Percentiles rank a stretch among this genome's conserved stretches.
These are phyloP conservation scores for Clarias fuscus DNA, from an alignment of 2,797 vertebrate genomes.

Conservation along the genomic window DNA sequence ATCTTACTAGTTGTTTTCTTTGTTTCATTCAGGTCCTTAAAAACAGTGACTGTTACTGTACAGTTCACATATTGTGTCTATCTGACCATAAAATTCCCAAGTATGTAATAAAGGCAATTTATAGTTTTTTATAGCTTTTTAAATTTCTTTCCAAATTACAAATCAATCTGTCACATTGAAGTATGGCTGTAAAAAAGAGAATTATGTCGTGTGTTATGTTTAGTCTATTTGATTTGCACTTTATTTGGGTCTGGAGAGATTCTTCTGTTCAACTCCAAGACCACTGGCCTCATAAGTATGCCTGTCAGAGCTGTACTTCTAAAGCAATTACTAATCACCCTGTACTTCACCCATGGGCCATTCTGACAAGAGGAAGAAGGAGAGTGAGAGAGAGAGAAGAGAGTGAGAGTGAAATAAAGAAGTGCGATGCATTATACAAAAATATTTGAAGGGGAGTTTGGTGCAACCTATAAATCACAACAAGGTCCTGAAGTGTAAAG, in stretches of 20 bases:
- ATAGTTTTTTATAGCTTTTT: not conserved
- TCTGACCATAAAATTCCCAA: too few species aligned
- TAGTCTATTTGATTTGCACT: not conserved
- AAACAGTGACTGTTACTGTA: too few species aligned
- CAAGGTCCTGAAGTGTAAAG: conserved; percentile 29
- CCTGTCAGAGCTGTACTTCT: conserved; percentile 30
- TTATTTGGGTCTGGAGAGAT: conserved; percentile 17
- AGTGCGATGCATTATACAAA: conserved; percentile 17
- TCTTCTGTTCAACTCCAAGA: conserved; percentile 18
- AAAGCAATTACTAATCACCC: conserved; percentile 47
- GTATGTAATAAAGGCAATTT: not conserved
- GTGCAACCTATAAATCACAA: conserved; percentile 38
- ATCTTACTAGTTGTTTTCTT: too few species aligned
- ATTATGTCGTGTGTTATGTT: not conserved
- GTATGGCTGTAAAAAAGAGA: not conserved
- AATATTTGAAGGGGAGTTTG: conserved; percentile 1
- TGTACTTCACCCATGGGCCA: conserved; percentile 31
- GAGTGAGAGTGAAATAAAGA: conserved; percentile 1
- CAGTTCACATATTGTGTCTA: too few species aligned
- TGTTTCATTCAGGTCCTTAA: too few species aligned
- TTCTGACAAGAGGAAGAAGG: conserved; percentile 17
- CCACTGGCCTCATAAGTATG: conserved; percentile 44
- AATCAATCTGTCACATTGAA: not conserved
- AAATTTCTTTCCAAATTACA: not conserved
- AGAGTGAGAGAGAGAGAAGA: not conserved